phyloP scores from a whole-genome alignment of 2,888 invertebrate genomes.

The Aricia artaxerxes region DNA sequence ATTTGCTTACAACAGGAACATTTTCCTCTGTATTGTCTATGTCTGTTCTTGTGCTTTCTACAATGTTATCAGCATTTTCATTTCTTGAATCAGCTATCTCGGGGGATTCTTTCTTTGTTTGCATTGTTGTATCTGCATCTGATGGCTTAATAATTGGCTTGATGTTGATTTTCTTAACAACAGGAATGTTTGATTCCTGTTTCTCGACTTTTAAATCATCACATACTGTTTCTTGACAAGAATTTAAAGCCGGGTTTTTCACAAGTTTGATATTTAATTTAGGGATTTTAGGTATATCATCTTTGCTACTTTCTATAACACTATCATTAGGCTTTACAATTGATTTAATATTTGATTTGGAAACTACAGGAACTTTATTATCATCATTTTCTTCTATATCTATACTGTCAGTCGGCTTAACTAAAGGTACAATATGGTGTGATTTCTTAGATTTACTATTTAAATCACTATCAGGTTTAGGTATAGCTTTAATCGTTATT shows the following conservation, averaged over 20 bases:
- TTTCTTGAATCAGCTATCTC: slow-evolving; percentile 75
- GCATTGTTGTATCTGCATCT: slow-evolving; percentile 62
- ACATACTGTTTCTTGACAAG: slow-evolving; percentile 73
- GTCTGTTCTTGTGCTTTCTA: slow-evolving; percentile 51
- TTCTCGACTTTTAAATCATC: slow-evolving; percentile 64
- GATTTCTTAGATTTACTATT: slow-evolving; percentile 47
- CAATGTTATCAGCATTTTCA: slow-evolving; percentile 62
- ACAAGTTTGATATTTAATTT: slow-evolving; percentile 80
- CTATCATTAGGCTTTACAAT: slow-evolving; percentile 73
- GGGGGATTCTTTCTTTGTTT: slow-evolving; percentile 71
- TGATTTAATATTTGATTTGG: slow-evolving; percentile 80
- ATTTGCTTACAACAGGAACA: slow-evolving; percentile 68
- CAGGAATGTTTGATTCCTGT: slow-evolving; percentile 70
- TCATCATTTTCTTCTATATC: slow-evolving; percentile 58
- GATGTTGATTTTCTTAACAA: slow-evolving; percentile 77
- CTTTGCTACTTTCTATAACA: slow-evolving; percentile 69
- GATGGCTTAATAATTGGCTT: slow-evolving; percentile 79
- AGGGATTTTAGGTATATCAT: slow-evolving; percentile 75
- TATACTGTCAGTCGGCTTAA: slow-evolving; percentile 65
- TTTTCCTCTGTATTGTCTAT: slow-evolving; percentile 50
- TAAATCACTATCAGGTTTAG: slow-evolving; percentile 56
- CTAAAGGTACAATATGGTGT: slow-evolving; percentile 68
- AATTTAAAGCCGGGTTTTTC: slow-evolving; percentile 67
- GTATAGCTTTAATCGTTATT: slow-evolving; percentile 79
- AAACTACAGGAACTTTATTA: slow-evolving; percentile 74